Evolutionary conservation across 2,888 invertebrate genomes (phyloP), one percentile per base, ranked within the genome.

Genomic region (Acrobasis repandana): DNA sequence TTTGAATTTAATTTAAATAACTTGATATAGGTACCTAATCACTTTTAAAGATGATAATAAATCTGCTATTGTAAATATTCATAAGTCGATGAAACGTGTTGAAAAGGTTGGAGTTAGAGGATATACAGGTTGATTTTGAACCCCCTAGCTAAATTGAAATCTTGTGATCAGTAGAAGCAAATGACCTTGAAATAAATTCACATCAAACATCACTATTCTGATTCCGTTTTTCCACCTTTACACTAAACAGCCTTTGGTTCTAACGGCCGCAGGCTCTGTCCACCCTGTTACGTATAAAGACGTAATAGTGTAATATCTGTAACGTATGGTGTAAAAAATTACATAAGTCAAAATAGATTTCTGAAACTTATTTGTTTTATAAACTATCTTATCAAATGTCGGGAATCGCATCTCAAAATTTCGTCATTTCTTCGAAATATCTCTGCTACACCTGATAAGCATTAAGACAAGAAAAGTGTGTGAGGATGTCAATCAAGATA

Each of bases 1-100:
- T 36, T 38, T 10, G 14, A 38, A 14, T 38, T 38, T 14, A 4
- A 36, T 11, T 3, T 10, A n/a, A 14, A 43, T 43, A 43, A 43
- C 43, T n/a, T 43, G 43, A 43, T 43, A 43, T 43, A n/a, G n/a
- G n/a, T n/a, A n/a, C n/a, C n/a, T n/a, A 43, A n/a, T 43, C 43
- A 43, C 43, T 43, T 43, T 11, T 14, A n/a, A 43, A 43, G 43
- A 43, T 43, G 38, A 43, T 43, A 43, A 43, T 43, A 43, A 43
- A 43, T 14, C 43, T 43, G n/a, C 43, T 43, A 11, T 43, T 43
- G n/a, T 43, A 43, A 43, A 43, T 43, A 43, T 43, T 43, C 43
- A 43, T 43, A 43, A 14, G 43, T 14, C 43, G 14, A 43, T n/a
- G 43, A 43, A 43, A 43, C 43, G 43, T 43, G 38, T 38, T 38